Evolutionary conservation across 1,140 invertebrate genomes (phyloP), one percentile per base, ranked within the genome.

Genomic region (Drosophila ironensis): DNA sequence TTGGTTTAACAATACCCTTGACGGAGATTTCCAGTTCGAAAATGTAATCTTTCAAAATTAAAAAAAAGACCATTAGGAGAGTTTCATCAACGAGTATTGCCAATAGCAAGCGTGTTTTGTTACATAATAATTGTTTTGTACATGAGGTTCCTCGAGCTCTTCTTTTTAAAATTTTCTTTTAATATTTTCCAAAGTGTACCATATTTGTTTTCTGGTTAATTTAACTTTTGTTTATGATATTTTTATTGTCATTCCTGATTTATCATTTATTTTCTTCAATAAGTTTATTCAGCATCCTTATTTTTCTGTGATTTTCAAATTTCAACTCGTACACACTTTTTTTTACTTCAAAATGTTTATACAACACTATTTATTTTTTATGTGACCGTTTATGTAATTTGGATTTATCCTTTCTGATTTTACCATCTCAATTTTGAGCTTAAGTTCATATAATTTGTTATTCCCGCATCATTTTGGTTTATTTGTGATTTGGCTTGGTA

Each of bases 1-100:
- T 86, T 86, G 80, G 80, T 86, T 57, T 86, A 86, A 86, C 80
- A 86, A 86, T 86, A 80, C 75, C 37, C 66, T 86, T 66, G 80
- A 68, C 33, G 5, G 86, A 86, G 54, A 45, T 86, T 86, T 86
- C 67, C 45, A 22, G 2, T 11, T 2, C 0, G n/a, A n/a, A 33
- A 35, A 25, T 7, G 30, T 20, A 5, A 24, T 37, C 24, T 22
- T 30, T 54, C 7, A 27, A 20, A 51, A 6, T 30, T 9, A 33
- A 27, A 28, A 45, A 30, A 22, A 28, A 50, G n/a, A 46, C 7
- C 37, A n/a, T 30, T 27, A 61, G 33, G 80, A 86, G 72, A 80
- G 73, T 72, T 75, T 86, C 44, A 52, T 60, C 71, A 40, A 86
- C 30, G 53, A 38, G 59, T 86, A 86, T 86, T 86, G 80, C 80